Evolutionary conservation across 2,797 vertebrate genomes (phyloP).

Genomic region (Calcarius lapponicus): DNA sequence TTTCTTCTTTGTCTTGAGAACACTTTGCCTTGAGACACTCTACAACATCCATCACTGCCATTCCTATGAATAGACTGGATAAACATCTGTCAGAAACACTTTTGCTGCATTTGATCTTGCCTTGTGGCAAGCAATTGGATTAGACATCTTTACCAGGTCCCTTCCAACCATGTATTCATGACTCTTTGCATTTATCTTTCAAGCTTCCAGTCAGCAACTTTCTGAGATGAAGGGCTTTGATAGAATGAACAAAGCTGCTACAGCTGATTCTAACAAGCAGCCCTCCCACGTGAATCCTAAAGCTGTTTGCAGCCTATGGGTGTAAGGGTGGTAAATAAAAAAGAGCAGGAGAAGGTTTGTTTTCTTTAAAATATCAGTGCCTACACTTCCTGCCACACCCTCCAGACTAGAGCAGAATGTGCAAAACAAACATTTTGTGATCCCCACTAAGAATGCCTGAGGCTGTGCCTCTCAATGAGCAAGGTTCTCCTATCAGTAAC

Average conservation of each 20-base stretch:
- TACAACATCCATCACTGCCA: not conserved
- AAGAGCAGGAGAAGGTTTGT: fast-evolving
- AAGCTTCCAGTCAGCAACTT: not conserved
- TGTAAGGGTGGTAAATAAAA: not conserved
- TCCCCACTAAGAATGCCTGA: not conserved
- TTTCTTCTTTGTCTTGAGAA: not conserved
- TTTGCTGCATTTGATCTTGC: not conserved
- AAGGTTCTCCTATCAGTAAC: not conserved
- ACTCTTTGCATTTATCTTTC: not conserved
- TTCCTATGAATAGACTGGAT: not conserved
- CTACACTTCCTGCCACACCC: not conserved
- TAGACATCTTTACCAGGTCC: not conserved
- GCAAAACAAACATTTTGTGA: not conserved
- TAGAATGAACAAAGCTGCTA: not conserved
- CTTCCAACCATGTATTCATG: not conserved
- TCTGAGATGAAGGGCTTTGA: not conserved
- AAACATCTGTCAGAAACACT: constrained; percentile 38
- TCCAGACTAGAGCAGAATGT: not conserved
- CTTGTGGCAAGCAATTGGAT: not conserved
- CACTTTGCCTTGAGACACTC: not conserved
- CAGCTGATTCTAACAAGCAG: not conserved
- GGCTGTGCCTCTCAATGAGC: not conserved
- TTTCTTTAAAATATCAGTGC: not conserved
- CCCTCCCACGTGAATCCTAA: not conserved
- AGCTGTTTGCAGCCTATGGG: not conserved